phyloP scores from a whole-genome alignment of 2,113 vertebrate genomes.

The Zosterops hypoxanthus region DNA sequence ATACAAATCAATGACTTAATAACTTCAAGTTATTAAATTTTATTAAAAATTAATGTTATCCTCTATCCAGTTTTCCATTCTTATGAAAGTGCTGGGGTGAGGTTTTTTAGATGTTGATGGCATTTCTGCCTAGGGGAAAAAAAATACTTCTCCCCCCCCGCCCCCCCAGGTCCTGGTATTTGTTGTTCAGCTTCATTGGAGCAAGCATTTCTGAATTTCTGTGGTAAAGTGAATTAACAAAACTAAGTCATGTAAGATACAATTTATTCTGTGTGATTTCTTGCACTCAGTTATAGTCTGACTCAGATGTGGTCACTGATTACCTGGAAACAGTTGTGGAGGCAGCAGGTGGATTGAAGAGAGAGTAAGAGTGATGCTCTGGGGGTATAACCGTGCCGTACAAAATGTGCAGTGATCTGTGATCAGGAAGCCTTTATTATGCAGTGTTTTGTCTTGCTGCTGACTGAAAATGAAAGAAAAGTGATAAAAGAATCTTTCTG shows the following conservation, averaged over 20 bases:
- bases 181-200: neutral
- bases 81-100: neutral
- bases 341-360: neutral
- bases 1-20: neutral
- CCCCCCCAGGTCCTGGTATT: neutral
- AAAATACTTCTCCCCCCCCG: no score
- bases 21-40: neutral
- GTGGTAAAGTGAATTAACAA: neutral
- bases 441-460: neutral
- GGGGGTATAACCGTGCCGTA: fast-evolving
- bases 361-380: neutral
- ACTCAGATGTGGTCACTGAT: neutral
- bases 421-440: neutral
- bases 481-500: neutral
- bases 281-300: neutral
- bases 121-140: neutral
- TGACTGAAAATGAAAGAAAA: neutral
- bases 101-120: neutral
- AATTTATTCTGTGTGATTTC: neutral
- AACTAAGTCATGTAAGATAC: neutral
- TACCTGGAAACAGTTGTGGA: neutral
- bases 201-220: neutral
- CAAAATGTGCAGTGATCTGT: neutral
- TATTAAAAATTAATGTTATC: neutral
- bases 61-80: neutral